Conservation (phyloP, 2,888 invertebrate species). For the Megaustenia siamemsis region DNA sequence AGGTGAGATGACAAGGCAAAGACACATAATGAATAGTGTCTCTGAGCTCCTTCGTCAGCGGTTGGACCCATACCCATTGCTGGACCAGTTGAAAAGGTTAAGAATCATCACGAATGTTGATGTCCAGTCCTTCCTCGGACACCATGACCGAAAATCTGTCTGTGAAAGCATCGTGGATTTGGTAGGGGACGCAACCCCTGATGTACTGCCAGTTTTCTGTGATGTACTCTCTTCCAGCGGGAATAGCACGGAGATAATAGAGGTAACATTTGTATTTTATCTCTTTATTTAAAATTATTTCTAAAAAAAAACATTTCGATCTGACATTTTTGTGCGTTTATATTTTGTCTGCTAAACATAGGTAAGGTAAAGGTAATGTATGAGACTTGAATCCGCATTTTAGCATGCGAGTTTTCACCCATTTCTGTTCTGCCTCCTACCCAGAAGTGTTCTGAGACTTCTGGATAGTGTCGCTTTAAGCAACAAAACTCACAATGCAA, state of each 20-base stretch:
- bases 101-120: conserved; percentile 66
- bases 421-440: no score
- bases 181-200: conserved; percentile 64
- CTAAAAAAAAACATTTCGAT: no score
- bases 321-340: no score
- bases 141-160: conserved; percentile 68
- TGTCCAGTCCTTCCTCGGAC: conserved; percentile 67
- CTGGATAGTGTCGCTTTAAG: no score
- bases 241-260: conserved; percentile 65
- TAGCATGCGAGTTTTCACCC: no score
- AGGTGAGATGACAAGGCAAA: conserved; percentile 67
- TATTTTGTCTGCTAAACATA: no score
- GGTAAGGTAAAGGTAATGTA: no score
- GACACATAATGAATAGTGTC: conserved; percentile 69
- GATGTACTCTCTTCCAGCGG: conserved; percentile 66
- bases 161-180: conserved; percentile 70
- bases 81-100: conserved; percentile 64
- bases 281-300: not conserved
- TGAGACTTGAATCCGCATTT: no score
- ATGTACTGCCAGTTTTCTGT: conserved; percentile 71
- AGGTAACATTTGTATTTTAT: conserved; percentile 7
- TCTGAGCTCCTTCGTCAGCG: conserved; percentile 72
- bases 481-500: no score
- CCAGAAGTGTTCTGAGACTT: no score
- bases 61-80: conserved; percentile 68